phyloP scores from a whole-genome alignment of 1,140 invertebrate species.

The Meloidogyne floridensis region DNA sequence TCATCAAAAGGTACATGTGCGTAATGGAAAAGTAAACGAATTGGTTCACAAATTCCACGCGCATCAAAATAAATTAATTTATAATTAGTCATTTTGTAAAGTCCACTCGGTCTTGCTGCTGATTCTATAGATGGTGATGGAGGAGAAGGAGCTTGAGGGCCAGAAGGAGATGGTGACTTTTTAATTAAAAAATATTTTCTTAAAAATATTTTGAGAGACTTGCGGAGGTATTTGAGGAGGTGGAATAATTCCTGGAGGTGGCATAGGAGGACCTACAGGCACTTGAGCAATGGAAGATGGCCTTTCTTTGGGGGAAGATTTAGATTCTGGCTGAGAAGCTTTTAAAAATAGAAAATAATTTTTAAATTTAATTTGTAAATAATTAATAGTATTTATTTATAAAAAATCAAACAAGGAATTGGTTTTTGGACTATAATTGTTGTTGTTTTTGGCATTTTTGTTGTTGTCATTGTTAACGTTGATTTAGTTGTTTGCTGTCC shows the following conservation, averaged over 20 bases:
- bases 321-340: not conserved
- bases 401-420: not conserved
- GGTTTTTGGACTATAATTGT: not conserved
- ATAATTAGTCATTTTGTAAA: slow-evolving; percentile 24
- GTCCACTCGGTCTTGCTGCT: slow-evolving; percentile 14
- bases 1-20: slow-evolving; percentile 35
- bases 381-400: not conserved
- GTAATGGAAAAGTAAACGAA: slow-evolving; percentile 39
- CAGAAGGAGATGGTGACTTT: not conserved
- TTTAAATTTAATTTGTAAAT: not conserved
- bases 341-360: not conserved
- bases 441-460: not conserved
- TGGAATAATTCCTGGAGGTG: not conserved
- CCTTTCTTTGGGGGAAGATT: not conserved
- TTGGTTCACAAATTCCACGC: slow-evolving; percentile 33
- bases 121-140: slow-evolving; percentile 10
- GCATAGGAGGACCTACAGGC: not conserved
- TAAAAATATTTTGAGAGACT: not conserved
- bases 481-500: not conserved
- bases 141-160: not conserved
- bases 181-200: not conserved
- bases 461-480: not conserved
- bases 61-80: slow-evolving; percentile 35
- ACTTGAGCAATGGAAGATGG: not conserved
- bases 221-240: not conserved